A percentile compares a stretch with the other conserved stretches of the same genome.
These are phyloP conservation scores for Percina caprodes DNA, from an alignment of 2,113 vertebrate genomes.

Conservation along the genomic window DNA sequence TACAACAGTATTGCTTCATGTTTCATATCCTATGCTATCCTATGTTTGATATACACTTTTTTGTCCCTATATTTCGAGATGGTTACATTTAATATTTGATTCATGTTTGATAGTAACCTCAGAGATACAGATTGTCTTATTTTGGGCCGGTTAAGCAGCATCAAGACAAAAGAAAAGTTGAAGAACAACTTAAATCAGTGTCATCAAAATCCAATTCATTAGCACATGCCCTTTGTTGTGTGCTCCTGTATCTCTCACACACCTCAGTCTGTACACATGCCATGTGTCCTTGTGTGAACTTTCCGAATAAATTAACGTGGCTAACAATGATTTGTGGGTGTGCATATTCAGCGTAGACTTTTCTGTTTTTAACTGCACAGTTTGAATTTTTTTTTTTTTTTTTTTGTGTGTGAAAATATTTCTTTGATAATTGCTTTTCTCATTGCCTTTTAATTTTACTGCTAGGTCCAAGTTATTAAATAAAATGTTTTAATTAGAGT, in stretches of 20 bases:
- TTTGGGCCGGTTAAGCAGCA: constrained; percentile 5
- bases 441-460: constrained; percentile 64
- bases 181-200: constrained; percentile 17
- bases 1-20: not conserved
- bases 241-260: constrained; percentile 46
- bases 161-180: constrained; percentile 17
- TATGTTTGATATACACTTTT: not conserved
- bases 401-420: constrained; percentile 36
- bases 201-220: constrained; percentile 35
- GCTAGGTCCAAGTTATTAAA: constrained; percentile 57
- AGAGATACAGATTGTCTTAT: not conserved
- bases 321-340: constrained; percentile 39
- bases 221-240: constrained; percentile 52
- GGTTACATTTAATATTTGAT: not conserved
- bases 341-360: constrained; percentile 28
- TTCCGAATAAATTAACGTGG: constrained; percentile 62
- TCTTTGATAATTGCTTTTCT: constrained; percentile 65
- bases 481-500: constrained; percentile 70
- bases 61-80: not conserved
- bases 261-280: constrained; percentile 50
- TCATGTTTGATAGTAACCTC: not conserved
- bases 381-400: constrained; percentile 29
- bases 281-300: constrained; percentile 69
- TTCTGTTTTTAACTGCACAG: constrained; percentile 39
- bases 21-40: not conserved